Percentiles rank a stretch among this genome's conserved stretches.
Conservation (phyloP, 2,113 vertebrate species). For the Ciconia maguari region DNA sequence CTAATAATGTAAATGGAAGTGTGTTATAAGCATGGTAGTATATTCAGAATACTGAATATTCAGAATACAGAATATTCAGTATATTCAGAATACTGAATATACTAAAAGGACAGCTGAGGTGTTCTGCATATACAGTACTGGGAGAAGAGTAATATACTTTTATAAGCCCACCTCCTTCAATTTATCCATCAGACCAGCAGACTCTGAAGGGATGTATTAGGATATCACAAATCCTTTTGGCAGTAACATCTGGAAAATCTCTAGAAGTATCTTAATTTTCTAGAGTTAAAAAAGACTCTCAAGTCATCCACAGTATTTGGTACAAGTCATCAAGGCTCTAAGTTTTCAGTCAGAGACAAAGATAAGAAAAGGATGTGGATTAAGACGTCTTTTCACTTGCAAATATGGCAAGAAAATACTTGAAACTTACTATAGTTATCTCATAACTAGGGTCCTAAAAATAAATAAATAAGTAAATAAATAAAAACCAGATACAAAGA, state of each 20-base stretch:
- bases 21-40: background rate
- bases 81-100: no score
- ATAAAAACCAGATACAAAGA: background rate
- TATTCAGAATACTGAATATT: no score
- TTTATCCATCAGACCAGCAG: background rate
- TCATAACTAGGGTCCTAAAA: background rate
- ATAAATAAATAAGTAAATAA: background rate
- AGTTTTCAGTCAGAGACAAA: background rate
- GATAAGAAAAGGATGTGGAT: background rate
- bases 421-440: background rate
- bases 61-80: no score
- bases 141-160: background rate
- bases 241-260: background rate
- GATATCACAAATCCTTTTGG: background rate
- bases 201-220: background rate
- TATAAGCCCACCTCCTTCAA: background rate
- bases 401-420: background rate
- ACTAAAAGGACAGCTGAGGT: background rate
- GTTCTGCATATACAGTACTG: background rate
- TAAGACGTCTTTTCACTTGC: background rate
- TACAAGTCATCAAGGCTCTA: background rate
- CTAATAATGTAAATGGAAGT: background rate
- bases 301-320: background rate
- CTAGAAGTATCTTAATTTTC: background rate
- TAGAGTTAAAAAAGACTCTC: background rate